Base-by-base conservation (phyloP, 2,888 invertebrate species). In the Pimpla rufipes region DNA sequence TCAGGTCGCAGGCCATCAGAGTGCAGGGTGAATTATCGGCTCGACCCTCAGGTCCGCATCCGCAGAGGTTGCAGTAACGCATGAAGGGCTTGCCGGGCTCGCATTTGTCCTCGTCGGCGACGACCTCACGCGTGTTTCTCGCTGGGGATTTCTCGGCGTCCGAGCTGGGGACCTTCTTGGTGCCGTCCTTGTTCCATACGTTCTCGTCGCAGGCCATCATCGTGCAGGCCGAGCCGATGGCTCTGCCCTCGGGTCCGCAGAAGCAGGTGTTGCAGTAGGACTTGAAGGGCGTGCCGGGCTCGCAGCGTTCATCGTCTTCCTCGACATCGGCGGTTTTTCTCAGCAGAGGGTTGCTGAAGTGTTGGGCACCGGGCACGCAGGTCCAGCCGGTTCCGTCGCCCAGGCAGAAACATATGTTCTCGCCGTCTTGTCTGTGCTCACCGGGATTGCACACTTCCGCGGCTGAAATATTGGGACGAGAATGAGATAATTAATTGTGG, bases 21-120 rank as follows among this genome's bases (percentile, higher is more conserved):
- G 95, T 94, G 90, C 95, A 95, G 89, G 93, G 94, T 1, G 94
- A 93, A 64, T 92, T 93, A 76, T 13, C 13, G 6, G 16, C 13
- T 23, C 89, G 93, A 11, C 95, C 94, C 78, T 94, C 94, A 0
- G 94, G 93, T 0, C 93, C 93, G 87, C 95, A 50, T 4, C 0
- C 1, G 18, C 50, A 50, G 2, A 18, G 16, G 50, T 50, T 50
- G 18, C 50, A 50, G 10, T 50, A 50, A 50, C 18, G 6, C 7
- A 18, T 29, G 29, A 29, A 29, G 29, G n/a, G n/a, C n/a, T n/a
- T n/a, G n/a, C n/a, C n/a, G n/a, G n/a, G n/a, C n/a, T n/a, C n/a
- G n/a, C n/a, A n/a, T n/a, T n/a, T n/a, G n/a, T n/a, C n/a, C n/a
- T n/a, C n/a, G n/a, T n/a, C n/a, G n/a, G n/a, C n/a, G n/a, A n/a